Evolutionary conservation across 2,113 vertebrate species (phyloP).

Genomic region (Macheiramphus alcinus): DNA sequence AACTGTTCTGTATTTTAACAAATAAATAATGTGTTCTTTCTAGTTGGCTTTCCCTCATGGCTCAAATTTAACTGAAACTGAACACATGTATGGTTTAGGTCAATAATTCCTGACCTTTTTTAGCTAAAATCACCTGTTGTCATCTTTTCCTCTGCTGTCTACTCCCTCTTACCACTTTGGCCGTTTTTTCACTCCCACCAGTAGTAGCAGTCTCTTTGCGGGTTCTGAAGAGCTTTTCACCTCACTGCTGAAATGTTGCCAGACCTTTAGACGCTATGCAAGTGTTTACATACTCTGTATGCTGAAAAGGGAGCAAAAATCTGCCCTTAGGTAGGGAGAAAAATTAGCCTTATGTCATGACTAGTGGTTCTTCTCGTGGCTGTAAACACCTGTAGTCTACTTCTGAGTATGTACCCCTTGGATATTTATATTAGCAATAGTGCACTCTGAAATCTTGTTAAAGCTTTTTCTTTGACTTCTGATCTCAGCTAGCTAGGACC

Average conservation of each 20-base stretch:
- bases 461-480: not conserved
- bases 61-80: not conserved
- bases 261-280: not conserved
- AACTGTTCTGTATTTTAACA: not conserved
- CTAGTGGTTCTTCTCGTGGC: not conserved
- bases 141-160: not conserved
- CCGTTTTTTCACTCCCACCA: not conserved
- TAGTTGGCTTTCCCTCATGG: not conserved
- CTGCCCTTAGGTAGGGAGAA: not conserved
- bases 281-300: not conserved
- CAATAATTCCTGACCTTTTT: not conserved
- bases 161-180: not conserved
- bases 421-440: not conserved
- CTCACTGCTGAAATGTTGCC: not conserved
- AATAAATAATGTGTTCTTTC: not conserved
- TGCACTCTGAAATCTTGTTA: not conserved
- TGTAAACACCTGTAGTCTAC: not conserved
- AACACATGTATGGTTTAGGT: not conserved
- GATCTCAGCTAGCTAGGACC: not conserved
- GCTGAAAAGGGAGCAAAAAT: not conserved
- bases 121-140: not conserved
- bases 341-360: not conserved
- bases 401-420: not conserved
- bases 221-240: not conserved
- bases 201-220: not conserved